Evolutionary conservation across 2,888 invertebrate species (phyloP).

Genomic region (Dryococelus australis): DNA sequence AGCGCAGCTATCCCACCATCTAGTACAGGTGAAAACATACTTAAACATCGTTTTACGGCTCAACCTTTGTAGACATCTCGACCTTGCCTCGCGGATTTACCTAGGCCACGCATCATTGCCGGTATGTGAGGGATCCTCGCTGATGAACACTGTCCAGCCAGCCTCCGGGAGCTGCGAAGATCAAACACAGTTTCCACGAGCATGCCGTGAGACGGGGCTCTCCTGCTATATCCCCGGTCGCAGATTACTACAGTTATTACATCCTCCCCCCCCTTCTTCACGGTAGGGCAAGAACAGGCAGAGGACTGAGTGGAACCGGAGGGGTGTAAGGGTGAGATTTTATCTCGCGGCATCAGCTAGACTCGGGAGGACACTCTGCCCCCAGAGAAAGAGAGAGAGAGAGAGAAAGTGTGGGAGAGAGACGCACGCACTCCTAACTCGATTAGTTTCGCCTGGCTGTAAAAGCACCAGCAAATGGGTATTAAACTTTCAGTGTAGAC

Average conservation of each 20-base stretch:
- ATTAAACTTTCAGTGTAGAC: conserved; percentile 16
- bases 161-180: background rate
- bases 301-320: no score
- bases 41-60: no score
- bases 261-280: background rate
- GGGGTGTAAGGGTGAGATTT: no score
- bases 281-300: background rate
- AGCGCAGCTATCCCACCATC: no score
- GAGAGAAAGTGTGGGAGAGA: background rate
- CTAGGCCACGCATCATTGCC: no score
- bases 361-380: no score
- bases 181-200: background rate
- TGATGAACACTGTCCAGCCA: no score
- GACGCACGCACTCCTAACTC: background rate
- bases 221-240: background rate
- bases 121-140: no score
- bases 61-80: no score
- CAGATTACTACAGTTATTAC: conserved; percentile 16
- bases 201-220: background rate
- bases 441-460: conserved; percentile 5
- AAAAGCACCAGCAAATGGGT: conserved; percentile 4
- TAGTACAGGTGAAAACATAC: no score
- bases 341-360: no score
- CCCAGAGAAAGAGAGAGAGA: background rate
- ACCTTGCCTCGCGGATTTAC: no score